A percentile compares a stretch with the other conserved stretches of the same genome.
These are phyloP conservation scores for Globodera rostochiensis DNA, from an alignment of 1,140 invertebrate genomes.

Conservation along the genomic window DNA sequence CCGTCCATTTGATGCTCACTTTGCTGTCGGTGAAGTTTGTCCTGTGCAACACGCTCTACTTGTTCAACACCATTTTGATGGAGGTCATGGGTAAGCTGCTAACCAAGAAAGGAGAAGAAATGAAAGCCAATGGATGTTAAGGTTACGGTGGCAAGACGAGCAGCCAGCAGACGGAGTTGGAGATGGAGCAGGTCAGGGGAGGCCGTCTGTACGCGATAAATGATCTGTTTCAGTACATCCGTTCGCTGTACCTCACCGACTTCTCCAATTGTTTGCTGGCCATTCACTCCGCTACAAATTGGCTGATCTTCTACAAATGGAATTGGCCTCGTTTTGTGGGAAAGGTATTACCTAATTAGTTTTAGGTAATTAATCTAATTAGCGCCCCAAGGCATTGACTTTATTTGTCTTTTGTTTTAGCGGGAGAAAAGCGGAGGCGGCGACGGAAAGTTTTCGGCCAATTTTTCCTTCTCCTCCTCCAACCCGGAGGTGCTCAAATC, in stretches of 20 bases:
- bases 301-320: constrained; percentile 64
- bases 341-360: background rate
- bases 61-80: constrained; percentile 62
- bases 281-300: constrained; percentile 54
- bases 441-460: constrained; percentile 18
- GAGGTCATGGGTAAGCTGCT: constrained; percentile 53
- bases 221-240: constrained; percentile 35
- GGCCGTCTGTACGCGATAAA: background rate
- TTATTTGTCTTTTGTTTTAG: background rate
- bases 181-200: constrained; percentile 45
- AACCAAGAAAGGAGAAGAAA: background rate
- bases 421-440: constrained; percentile 11
- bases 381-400: background rate
- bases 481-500: constrained; percentile 47
- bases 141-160: constrained; percentile 57
- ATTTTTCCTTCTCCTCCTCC: constrained; percentile 28
- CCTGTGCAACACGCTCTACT: constrained; percentile 64
- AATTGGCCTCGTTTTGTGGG: background rate
- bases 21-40: constrained; percentile 63
- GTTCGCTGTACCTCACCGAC: constrained; percentile 62
- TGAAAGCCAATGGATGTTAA: background rate
- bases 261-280: constrained; percentile 60
- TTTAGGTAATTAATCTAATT: background rate
- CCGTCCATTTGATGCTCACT: constrained; percentile 32
- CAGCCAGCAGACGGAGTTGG: constrained; percentile 54